These are phyloP conservation scores for Sternarchorhynchus goeldii DNA, from an alignment of 2,797 vertebrate genomes.

Conservation along the genomic window DNA sequence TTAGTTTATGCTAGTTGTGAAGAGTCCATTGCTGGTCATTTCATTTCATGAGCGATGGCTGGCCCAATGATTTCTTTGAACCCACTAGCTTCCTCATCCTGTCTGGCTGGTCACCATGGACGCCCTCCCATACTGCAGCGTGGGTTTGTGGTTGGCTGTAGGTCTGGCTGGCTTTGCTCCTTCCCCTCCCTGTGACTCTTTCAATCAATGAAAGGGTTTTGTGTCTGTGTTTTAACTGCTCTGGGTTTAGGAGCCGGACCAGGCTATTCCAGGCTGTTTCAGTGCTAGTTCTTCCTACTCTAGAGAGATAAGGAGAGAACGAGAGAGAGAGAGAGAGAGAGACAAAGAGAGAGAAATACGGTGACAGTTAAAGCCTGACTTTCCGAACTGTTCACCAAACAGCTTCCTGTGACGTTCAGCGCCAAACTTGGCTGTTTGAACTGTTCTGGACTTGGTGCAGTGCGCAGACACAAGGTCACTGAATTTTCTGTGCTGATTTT, in stretches of 20 bases:
- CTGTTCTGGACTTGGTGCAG: conserved; percentile 72
- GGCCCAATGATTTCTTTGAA: conserved; percentile 14
- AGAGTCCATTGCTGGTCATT: conserved; percentile 46
- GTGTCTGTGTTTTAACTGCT: conserved; percentile 77
- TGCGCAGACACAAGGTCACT: conserved; percentile 78
- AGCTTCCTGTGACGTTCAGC: conserved; percentile 43
- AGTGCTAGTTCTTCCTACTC: background rate
- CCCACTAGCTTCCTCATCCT: conserved; percentile 27
- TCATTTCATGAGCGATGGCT: conserved; percentile 38
- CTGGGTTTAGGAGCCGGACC: conserved; percentile 64
- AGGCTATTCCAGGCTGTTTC: conserved; percentile 29
- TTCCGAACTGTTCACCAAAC: conserved; percentile 27
- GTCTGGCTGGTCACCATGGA: conserved; percentile 14
- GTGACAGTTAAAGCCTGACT: conserved; percentile 13
- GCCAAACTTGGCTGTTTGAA: conserved; percentile 51
- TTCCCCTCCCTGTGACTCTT: conserved; percentile 73
- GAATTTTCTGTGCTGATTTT: conserved; percentile 60
- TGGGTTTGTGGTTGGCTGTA: conserved; percentile 54
- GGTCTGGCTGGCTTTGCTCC: conserved; percentile 68
- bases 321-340: conserved; percentile 12
- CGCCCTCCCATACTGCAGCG: conserved; percentile 44
- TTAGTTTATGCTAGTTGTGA: conserved; percentile 27
- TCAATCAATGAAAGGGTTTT: conserved; percentile 78
- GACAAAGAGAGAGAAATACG: conserved; percentile 18
- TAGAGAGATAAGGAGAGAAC: background rate